Percentiles rank a stretch among this genome's conserved stretches.
Conservation (phyloP, 2,797 vertebrate genomes). For the Siniperca undulata region DNA sequence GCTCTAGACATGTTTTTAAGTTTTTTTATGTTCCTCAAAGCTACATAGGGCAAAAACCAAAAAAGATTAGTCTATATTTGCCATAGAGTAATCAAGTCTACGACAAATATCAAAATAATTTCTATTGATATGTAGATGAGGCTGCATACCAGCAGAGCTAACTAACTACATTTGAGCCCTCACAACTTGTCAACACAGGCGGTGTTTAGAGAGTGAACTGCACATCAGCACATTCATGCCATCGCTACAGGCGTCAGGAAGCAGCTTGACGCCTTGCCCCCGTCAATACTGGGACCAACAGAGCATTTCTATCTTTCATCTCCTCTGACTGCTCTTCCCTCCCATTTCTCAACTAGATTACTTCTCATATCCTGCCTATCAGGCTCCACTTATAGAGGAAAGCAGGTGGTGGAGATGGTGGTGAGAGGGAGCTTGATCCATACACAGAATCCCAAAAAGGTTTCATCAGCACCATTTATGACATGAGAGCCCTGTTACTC, state of each 20-base stretch:
- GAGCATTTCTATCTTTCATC: slow-evolving; percentile 82
- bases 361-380: slow-evolving; percentile 75
- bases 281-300: slow-evolving; percentile 66
- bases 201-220: slow-evolving; percentile 63
- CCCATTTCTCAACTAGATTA: slow-evolving; percentile 66
- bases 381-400: slow-evolving; percentile 60
- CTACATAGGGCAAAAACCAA: background rate
- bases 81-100: slow-evolving; percentile 10
- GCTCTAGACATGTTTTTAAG: background rate
- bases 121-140: slow-evolving; percentile 51
- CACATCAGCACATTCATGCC: slow-evolving; percentile 67
- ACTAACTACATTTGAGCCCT: slow-evolving; percentile 45
- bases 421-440: slow-evolving; percentile 49
- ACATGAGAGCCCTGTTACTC: slow-evolving; percentile 53
- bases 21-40: background rate
- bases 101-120: slow-evolving; percentile 34
- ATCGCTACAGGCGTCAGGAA: slow-evolving; percentile 75
- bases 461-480: slow-evolving; percentile 67
- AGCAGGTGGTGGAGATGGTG: slow-evolving; percentile 47
- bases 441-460: slow-evolving; percentile 52
- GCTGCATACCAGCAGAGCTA: slow-evolving; percentile 29
- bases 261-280: slow-evolving; percentile 69
- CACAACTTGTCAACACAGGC: slow-evolving; percentile 70
- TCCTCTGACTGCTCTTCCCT: slow-evolving; percentile 71
- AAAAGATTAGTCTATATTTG: background rate